Evolutionary conservation across 2,113 vertebrate genomes (phyloP), one percentile per base, ranked within the genome.

Genomic region (Sphaerodactylus townsendi): DNA sequence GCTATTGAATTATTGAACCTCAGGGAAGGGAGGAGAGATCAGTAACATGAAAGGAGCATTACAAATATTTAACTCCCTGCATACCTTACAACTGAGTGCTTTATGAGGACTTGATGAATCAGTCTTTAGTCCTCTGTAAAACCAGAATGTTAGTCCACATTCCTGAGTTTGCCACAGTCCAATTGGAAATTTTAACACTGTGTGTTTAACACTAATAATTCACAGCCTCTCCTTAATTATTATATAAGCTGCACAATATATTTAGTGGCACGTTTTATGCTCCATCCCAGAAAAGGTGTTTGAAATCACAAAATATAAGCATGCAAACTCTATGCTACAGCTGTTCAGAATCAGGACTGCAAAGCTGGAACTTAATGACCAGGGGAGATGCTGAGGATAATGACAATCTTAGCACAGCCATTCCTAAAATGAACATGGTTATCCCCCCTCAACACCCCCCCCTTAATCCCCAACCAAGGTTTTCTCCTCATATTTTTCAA

Each of bases 1-100:
- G 80, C 74, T 79, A 71, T 44, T 3, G 88, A 90, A 62, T 84
- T 79, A 81, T 1, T 78, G 71, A 86, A 86, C 73, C 90, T 84
- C 85, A 46, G 80, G 48, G 74, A 56, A 81, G 59, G 78, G 83
- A 78, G 73, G 83, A 77, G 59, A 59, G 79, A 84, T 83, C 90
- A 75, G 41, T 87, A 39, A 85, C 77, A 39, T 64, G 41, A 86
- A 64, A 77, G 39, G 50, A 59, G 9, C 37, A 39, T 64, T 82
- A 81, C 65, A 65, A 88, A 84, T 41, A 76, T 75, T 81, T 35
- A 53, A 64, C 33, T 53, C 23, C 30, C 89, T 68, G 64, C 82
- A 2, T 37, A 65, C 68, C 62, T 71, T 77, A 77, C 48, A 78
- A 77, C 85, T 46, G 7, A 80, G 79, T 81, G 84, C 62, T 80